These are phyloP conservation scores for Cossypha caffra DNA, from an alignment of 2,797 vertebrate species.

Conservation along the genomic window DNA sequence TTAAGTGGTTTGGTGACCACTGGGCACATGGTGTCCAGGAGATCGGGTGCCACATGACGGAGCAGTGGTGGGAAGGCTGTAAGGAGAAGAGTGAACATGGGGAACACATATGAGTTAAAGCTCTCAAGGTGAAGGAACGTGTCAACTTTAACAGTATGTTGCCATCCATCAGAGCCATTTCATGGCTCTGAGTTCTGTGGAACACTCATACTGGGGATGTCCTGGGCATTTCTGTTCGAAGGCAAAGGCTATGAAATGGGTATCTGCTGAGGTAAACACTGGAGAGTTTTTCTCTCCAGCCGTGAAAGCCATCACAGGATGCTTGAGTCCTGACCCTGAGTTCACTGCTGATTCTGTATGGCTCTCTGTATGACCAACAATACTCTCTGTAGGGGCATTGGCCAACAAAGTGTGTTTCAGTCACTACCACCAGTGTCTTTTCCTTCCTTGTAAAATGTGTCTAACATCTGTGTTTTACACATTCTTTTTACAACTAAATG, in stretches of 20 bases:
- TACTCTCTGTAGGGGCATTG: not conserved
- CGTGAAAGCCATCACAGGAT: not conserved
- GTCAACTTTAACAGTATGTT: not conserved
- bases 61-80: not conserved
- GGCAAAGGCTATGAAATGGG: not conserved
- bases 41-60: constrained; percentile 24
- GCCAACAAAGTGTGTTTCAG: not conserved
- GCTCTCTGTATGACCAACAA: not conserved
- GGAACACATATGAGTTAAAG: not conserved
- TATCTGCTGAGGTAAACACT: not conserved
- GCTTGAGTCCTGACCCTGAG: accelerated
- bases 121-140: not conserved
- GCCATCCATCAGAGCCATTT: not conserved
- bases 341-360: not conserved
- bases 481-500: not conserved
- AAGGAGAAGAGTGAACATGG: not conserved
- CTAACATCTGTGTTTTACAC: not conserved
- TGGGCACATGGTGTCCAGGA: not conserved
- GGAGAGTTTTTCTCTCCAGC: not conserved
- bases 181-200: not conserved
- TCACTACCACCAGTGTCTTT: no score
- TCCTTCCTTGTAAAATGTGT: not conserved
- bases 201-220: not conserved
- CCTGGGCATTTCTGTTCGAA: not conserved
- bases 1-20: constrained; percentile 34